These are phyloP conservation scores for Rhea pennata DNA, from an alignment of 2,113 vertebrate species.

Conservation along the genomic window DNA sequence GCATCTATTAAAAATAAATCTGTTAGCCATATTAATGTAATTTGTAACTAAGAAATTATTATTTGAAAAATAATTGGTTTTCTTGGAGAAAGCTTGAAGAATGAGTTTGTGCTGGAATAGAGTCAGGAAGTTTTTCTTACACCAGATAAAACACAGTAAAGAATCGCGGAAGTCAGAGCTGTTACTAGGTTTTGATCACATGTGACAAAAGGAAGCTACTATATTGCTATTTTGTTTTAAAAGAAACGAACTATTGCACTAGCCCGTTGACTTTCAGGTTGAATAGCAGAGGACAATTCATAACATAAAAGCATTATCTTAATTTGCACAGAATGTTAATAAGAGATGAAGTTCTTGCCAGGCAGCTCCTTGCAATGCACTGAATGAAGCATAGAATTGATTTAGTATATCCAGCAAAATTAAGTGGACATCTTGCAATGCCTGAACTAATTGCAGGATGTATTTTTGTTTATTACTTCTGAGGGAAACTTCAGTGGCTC, in stretches of 20 bases:
- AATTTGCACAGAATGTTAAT: slow-evolving; percentile 37
- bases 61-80: background rate
- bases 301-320: background rate
- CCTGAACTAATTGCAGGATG: slow-evolving; percentile 59
- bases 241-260: background rate
- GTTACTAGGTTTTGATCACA: background rate
- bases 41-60: background rate
- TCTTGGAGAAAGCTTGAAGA: background rate
- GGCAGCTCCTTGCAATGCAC: background rate
- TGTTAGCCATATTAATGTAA: background rate
- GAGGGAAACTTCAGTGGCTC: slow-evolving; percentile 39
- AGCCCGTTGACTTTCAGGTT: background rate
- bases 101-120: background rate
- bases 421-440: slow-evolving; percentile 54
- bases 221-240: background rate
- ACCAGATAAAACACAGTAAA: background rate
- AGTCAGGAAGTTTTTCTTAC: background rate
- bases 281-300: background rate
- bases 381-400: slow-evolving; percentile 48
- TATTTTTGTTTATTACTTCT: slow-evolving; percentile 66
- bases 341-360: slow-evolving; percentile 14
- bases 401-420: slow-evolving; percentile 53
- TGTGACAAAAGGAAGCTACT: background rate
- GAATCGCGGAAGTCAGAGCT: background rate
- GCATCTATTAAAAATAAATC: background rate